Conservation (phyloP, 2,888 invertebrate species). For the Lasioglossum zephyrum region DNA sequence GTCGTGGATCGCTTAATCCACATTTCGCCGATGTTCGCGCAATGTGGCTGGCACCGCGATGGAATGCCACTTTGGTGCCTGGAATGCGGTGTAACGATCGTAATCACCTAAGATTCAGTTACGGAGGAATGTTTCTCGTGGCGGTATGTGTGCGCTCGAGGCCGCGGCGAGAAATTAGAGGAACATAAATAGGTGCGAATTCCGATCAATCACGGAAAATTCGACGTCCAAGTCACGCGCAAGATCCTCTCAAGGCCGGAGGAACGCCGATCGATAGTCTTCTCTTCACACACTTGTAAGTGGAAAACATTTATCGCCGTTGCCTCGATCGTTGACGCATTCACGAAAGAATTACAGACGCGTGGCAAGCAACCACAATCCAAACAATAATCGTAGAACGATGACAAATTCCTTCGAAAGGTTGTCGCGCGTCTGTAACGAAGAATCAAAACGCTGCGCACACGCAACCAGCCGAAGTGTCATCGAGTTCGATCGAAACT, state of each 20-base stretch:
- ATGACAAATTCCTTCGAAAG: neutral
- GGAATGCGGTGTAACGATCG: slow-evolving; percentile 81
- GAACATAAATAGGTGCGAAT: slow-evolving; percentile 60
- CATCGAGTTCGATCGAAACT: slow-evolving; percentile 21
- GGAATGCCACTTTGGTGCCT: slow-evolving; percentile 79
- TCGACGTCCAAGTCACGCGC: neutral
- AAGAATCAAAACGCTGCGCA: slow-evolving; percentile 33
- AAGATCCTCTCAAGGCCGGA: neutral
- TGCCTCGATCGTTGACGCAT: slow-evolving; percentile 15
- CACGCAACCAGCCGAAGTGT: slow-evolving; percentile 24
- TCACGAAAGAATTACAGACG: slow-evolving; percentile 43
- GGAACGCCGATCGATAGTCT: neutral
- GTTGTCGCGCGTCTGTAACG: slow-evolving; percentile 37
- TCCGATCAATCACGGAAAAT: slow-evolving; percentile 54
- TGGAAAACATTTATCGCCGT: neutral
- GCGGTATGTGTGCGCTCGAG: slow-evolving; percentile 67
- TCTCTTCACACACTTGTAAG: neutral
- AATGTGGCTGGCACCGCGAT: slow-evolving; percentile 68
- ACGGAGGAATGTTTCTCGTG: slow-evolving; percentile 74
- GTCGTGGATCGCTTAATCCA: slow-evolving; percentile 68
- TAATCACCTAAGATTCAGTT: slow-evolving; percentile 76
- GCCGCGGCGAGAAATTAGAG: slow-evolving; percentile 62
- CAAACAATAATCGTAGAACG: neutral
- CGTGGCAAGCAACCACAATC: slow-evolving; percentile 15
- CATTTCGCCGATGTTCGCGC: slow-evolving; percentile 72